A percentile compares a stretch with the other conserved stretches of the same genome.
Evolutionary conservation across 2,888 invertebrate genomes (phyloP).

Genomic region (Dolichopus griseipennis): DNA sequence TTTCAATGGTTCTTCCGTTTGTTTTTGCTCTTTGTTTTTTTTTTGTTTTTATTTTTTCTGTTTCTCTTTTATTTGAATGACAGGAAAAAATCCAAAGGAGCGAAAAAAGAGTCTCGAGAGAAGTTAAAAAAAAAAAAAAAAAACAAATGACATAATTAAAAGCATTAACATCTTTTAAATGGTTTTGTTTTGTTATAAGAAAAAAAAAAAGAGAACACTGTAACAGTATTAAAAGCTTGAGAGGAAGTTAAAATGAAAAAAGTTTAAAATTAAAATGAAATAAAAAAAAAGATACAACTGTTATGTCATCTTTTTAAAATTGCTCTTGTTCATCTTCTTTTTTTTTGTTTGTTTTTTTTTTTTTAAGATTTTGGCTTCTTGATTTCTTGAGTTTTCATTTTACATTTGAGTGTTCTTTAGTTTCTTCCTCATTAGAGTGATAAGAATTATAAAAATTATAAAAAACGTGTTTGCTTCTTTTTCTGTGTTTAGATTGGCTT

Average conservation of each 20-base stretch:
- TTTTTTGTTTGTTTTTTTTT: background rate
- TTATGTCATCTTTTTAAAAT: background rate
- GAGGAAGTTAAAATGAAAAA: background rate
- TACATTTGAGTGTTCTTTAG: too few relatives aligned
- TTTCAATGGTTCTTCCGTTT: background rate
- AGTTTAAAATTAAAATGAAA: background rate
- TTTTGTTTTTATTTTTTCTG: background rate
- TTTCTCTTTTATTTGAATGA: background rate
- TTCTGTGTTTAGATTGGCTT: too few relatives aligned
- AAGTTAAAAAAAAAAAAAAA: background rate
- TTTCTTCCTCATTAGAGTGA: too few relatives aligned
- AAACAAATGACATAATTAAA: background rate
- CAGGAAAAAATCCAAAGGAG: too few relatives aligned
- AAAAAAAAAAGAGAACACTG: background rate
- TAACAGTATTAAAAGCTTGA: too few relatives aligned
- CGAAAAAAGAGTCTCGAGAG: background rate
- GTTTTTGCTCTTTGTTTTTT: too few relatives aligned
- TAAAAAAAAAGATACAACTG: background rate
- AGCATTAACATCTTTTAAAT: constrained; percentile 4
- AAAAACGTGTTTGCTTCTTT: too few relatives aligned
- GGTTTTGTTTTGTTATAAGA: background rate
- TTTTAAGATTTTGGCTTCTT: background rate
- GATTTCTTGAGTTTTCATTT: too few relatives aligned
- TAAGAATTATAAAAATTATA: too few relatives aligned
- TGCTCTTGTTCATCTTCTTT: background rate